Evolutionary conservation across 2,113 vertebrate species (phyloP).

Genomic region (Neoarius graeffei): DNA sequence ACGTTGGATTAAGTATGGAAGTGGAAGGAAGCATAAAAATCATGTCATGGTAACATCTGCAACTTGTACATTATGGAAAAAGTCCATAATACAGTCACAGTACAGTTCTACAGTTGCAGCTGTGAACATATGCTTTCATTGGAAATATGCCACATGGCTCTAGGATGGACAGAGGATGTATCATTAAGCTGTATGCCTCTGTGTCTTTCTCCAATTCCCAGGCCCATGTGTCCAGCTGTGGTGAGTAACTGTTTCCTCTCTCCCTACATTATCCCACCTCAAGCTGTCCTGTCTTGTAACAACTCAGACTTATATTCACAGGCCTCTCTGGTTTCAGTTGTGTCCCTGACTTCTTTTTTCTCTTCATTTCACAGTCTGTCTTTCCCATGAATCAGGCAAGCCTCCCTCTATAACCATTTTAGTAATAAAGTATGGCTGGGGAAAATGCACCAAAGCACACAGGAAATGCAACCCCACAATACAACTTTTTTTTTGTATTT

Average conservation of each 20-base stretch:
- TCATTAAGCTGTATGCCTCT: conserved; percentile 27
- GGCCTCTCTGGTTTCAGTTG: conserved; percentile 43
- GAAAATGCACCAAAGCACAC: background rate
- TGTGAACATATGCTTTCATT: conserved; percentile 42
- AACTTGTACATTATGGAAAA: conserved; percentile 35
- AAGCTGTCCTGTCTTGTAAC: conserved; percentile 21
- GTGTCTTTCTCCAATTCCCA: conserved; percentile 38
- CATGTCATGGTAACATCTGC: conserved; percentile 29
- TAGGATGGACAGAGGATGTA: conserved; percentile 10
- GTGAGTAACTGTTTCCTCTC: conserved; percentile 39
- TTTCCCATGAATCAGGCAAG: conserved; percentile 16
- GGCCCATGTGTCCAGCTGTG: conserved; percentile 46
- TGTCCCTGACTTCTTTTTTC: conserved; percentile 39
- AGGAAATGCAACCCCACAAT: background rate
- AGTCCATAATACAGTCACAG: conserved; percentile 15
- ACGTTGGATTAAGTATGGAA: background rate
- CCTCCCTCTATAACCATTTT: background rate
- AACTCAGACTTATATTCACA: conserved; percentile 42
- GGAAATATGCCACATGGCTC: conserved; percentile 21
- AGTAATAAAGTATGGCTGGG: conserved; percentile 11
- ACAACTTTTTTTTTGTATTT: background rate
- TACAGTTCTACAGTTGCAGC: conserved; percentile 10
- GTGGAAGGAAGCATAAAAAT: background rate
- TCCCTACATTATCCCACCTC: conserved; percentile 34
- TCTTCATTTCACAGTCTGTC: conserved; percentile 37